These are phyloP conservation scores for Ectobius pallidus DNA, from an alignment of 2,888 invertebrate species.

Conservation along the genomic window DNA sequence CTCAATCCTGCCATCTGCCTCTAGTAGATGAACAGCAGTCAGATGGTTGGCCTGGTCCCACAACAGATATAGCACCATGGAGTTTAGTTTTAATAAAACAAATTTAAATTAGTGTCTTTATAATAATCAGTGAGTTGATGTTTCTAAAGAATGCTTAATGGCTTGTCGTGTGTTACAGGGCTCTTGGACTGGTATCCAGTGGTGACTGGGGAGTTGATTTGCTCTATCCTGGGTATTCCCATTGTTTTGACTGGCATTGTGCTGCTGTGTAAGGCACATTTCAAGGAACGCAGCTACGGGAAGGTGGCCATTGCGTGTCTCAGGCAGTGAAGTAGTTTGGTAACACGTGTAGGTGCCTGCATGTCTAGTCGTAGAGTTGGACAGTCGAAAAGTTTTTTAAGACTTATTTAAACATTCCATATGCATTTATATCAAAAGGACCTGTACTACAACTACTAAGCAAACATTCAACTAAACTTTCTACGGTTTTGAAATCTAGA, in stretches of 20 bases:
- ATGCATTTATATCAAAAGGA: not conserved
- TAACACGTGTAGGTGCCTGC: not conserved
- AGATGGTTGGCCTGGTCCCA: no score
- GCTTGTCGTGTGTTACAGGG: slow-evolving; percentile 53
- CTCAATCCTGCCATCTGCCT: no score
- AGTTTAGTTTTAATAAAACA: no score
- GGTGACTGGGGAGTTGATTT: slow-evolving; percentile 65
- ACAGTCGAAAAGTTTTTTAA: not conserved
- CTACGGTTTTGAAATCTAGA: no score
- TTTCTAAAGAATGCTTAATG: no score
- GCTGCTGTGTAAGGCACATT: slow-evolving; percentile 60
- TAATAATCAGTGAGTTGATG: no score
- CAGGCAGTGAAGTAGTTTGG: not conserved
- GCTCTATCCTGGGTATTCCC: slow-evolving; percentile 63
- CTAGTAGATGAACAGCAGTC: no score
- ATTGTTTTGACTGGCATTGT: slow-evolving; percentile 62
- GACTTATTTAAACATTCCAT: not conserved
- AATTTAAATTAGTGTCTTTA: no score
- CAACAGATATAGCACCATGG: no score
- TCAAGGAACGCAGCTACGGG: slow-evolving; percentile 31
- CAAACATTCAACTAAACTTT: no score
- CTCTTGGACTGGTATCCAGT: slow-evolving; percentile 60
- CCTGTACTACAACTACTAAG: not conserved
- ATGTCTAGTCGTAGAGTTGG: not conserved
- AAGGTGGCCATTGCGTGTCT: slow-evolving; percentile 25